phyloP scores from a whole-genome alignment of 2,797 vertebrate species.

The Schizothorax lantsangensis region DNA sequence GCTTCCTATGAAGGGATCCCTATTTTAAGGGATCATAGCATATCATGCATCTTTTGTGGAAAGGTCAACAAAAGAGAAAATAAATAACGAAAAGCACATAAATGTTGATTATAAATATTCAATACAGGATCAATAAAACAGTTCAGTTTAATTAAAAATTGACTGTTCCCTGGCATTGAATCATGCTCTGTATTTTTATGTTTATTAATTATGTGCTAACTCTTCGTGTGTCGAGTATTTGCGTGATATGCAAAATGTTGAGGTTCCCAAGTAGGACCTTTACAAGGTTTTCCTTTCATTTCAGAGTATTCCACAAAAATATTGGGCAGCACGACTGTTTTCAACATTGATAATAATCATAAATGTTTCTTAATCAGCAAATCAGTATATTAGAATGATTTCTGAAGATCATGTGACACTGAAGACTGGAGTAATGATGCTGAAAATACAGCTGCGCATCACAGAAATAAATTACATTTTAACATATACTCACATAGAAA shows the following conservation, averaged over 20 bases:
- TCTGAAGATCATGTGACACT: not conserved
- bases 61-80: not conserved
- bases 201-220: not conserved
- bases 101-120: not conserved
- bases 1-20: not conserved
- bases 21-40: not conserved
- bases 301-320: not conserved
- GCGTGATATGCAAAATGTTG: not conserved
- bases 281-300: not conserved
- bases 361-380: not conserved
- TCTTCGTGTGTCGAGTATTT: not conserved
- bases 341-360: not conserved
- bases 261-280: not conserved
- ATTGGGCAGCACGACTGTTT: not conserved
- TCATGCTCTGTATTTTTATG: not conserved
- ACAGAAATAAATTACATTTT: not conserved
- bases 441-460: not conserved
- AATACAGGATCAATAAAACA: not conserved
- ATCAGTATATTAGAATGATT: not conserved
- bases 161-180: not conserved
- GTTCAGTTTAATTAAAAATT: not conserved
- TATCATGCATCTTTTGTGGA: not conserved
- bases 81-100: not conserved
- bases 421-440: not conserved
- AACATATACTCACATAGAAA: not conserved